Base-by-base conservation (phyloP, 2,113 vertebrate species). In the Romanogobio albipinnatus region DNA sequence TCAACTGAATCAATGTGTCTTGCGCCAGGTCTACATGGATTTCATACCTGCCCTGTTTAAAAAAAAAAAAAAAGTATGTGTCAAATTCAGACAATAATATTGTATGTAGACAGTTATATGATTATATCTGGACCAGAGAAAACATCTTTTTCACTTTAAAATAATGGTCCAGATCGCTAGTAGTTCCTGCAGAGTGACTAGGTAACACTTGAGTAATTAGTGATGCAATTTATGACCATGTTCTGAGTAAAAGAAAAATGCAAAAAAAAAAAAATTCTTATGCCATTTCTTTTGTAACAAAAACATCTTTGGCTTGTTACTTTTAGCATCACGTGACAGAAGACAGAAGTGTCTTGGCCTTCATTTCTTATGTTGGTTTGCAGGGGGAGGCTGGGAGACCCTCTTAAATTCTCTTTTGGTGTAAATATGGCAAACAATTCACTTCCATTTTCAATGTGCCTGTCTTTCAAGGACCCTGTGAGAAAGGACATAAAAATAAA, bases 251-350 rank as follows among this genome's bases (percentile, higher is more conserved):
- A 29, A 29, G 2, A 29, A 1, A 29, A 29, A 29, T 29, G 2
- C 1, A 29, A 29, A 29, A 29, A 1, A 29, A 29, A 29, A 29
- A 29, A 29, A 29, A 29, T 29, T 29, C 29, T 29, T 29, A 29
- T 29, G 29, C 29, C 29, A 29, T 29, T 29, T 29, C 29, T 29
- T 29, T 29, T 29, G 29, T 29, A 29, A 33, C 33, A 33, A 33
- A 33, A 33, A 33, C 33, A 33, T 33, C 2, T 49, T 49, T 13
- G 10, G 3, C 49, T 51, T 58, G 17, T 0, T 58, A 93, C 93
- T 89, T 85, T 92, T 3, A 93, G 89, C 93, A 93, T 93, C 53
- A 93, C 61, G 85, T 92, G 90, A 1, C 92, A 93, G 75, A 1
- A 87, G 26, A 93, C 78, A 29, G 1, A 29, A 1, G 58, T 24